Conservation (phyloP, 2,113 vertebrate species). For the Phrynocephalus versicolor region DNA sequence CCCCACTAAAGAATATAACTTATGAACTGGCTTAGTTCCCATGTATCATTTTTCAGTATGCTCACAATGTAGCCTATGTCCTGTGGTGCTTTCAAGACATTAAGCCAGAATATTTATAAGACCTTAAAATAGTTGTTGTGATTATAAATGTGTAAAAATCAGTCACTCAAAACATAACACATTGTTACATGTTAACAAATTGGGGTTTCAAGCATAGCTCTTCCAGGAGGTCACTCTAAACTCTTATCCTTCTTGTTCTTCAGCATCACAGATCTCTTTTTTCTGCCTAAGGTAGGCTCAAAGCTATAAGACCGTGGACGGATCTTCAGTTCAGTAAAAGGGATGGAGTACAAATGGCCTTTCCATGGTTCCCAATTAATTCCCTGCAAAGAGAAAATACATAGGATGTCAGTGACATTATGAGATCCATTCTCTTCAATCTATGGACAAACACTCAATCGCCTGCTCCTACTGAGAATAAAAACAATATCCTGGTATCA, state of each 20-base stretch:
- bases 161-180: constrained; percentile 9
- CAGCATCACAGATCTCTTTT: constrained; percentile 69
- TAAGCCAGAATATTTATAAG: not conserved
- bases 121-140: accelerated
- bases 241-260: constrained; percentile 47
- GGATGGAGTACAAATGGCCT: constrained; percentile 87
- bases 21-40: not conserved
- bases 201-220: not conserved
- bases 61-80: constrained; percentile 14
- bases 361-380: constrained; percentile 94
- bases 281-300: constrained; percentile 61
- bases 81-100: not conserved
- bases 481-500: not conserved
- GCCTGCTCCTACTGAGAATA: not conserved
- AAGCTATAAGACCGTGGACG: constrained; percentile 67
- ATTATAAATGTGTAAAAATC: not conserved
- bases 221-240: not conserved
- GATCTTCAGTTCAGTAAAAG: constrained; percentile 89
- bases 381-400: constrained; percentile 67
- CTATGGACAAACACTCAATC: not conserved
- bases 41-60: not conserved
- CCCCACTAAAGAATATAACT: not conserved
- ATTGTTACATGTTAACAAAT: constrained; percentile 23
- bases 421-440: not conserved
- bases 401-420: not conserved